Base-by-base conservation (phyloP, 2,113 vertebrate genomes). In the Pollimyrus isidori region DNA sequence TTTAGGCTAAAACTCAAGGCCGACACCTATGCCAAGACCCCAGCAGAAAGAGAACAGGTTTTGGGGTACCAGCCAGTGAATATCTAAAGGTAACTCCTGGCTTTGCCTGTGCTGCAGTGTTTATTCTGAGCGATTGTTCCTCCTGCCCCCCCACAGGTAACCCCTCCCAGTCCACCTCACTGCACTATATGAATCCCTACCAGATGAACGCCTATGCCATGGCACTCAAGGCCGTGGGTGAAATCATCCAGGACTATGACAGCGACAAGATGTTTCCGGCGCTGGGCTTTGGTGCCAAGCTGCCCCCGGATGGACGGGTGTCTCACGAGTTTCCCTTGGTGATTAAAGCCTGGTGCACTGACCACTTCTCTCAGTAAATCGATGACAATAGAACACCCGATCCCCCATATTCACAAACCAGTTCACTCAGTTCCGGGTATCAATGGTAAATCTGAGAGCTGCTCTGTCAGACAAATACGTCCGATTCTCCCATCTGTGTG, bases 141-240 rank as follows among this genome's bases (percentile, higher is more conserved):
- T 62, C 35, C 35, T n/a, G 30, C 62, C 23, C 87, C 87, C 89
- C 56, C 89, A 17, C 58, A 91, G 98, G 97, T 88, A 98, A 98
- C 93, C 98, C 97, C 0, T 98, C 97, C 0, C 98, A 99, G 93
- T 98, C 98, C 90, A 98, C 97, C 0, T 99, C 98, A 0, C 96
- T 98, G 87, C 98, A 98, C 95, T 98, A 98, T 94, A 97, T 98
- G 97, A 98, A 97, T 90, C 98, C 98, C 1, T 99, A 97, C 96
- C 97, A 98, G 96, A 96, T 98, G 93, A 99, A 98, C 0, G 98
- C 98, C 80, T 98, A 98, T 0, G 96, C 98, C 26, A 96, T 98
- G 97, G 98, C 98, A 0, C 96, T 98, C 91, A 97, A 96, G 9
- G 98, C 97, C 0, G 97, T 98, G 0, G 98, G 98, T 0, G 98